Percentiles rank a stretch among this genome's conserved stretches.
Evolutionary conservation across 2,888 invertebrate species (phyloP).

Genomic region (Lobophora halterata): DNA sequence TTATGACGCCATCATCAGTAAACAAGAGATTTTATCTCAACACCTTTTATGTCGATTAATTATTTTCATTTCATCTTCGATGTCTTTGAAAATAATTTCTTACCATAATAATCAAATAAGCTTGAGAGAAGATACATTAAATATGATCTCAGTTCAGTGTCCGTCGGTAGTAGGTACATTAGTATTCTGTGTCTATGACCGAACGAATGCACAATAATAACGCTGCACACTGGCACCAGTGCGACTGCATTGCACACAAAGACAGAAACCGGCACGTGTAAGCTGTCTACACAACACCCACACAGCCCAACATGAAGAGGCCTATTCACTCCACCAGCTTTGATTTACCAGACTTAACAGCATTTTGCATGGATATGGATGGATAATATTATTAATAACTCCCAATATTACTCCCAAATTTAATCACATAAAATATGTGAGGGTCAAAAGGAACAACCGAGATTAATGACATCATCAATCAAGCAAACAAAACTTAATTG

Average conservation of each 20-base stretch:
- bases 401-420: too few relatives aligned
- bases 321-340: conserved; percentile 32
- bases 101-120: conserved; percentile 5
- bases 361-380: conserved; percentile 6
- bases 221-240: conserved; percentile 33
- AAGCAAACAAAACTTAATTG: too few relatives aligned
- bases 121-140: conserved; percentile 4
- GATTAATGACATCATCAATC: too few relatives aligned
- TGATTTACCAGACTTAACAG: conserved; percentile 18
- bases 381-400: too few relatives aligned
- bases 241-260: conserved; percentile 46
- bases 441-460: too few relatives aligned
- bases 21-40: too few relatives aligned
- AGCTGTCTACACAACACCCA: conserved; percentile 37
- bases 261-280: conserved; percentile 49
- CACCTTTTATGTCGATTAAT: too few relatives aligned
- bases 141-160: conserved; percentile 1
- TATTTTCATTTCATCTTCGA: too few relatives aligned
- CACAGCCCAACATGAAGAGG: conserved; percentile 35
- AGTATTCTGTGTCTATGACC: conserved; percentile 32
- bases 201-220: conserved; percentile 35
- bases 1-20: too few relatives aligned
- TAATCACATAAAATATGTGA: too few relatives aligned
- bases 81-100: not conserved
- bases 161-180: conserved; percentile 18